A percentile compares a stretch with the other conserved stretches of the same genome.
Evolutionary conservation across 2,888 invertebrate genomes (phyloP).

Genomic region (Drosophila maculinotata): DNA sequence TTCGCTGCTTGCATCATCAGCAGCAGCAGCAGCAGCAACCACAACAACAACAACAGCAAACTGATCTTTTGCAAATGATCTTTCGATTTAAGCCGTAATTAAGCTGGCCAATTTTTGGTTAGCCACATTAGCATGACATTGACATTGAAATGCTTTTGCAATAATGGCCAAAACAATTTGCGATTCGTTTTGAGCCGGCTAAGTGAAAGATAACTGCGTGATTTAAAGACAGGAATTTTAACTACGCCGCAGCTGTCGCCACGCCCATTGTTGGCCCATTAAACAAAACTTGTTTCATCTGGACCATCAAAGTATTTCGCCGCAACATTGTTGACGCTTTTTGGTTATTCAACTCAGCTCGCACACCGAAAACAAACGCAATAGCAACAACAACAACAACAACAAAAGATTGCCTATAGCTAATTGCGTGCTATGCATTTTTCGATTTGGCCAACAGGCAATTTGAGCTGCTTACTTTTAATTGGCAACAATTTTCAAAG

Average conservation of each 20-base stretch:
- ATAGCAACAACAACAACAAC: neutral
- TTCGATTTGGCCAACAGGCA: slow-evolving; percentile 36
- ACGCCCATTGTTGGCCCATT: slow-evolving; percentile 43
- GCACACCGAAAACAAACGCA: slow-evolving; percentile 10
- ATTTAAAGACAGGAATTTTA: slow-evolving; percentile 49
- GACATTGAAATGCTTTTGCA: slow-evolving; percentile 70
- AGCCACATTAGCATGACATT: slow-evolving; percentile 60
- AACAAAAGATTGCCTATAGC: slow-evolving; percentile 25
- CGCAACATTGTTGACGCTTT: slow-evolving; percentile 42
- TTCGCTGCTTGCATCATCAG: slow-evolving; percentile 17
- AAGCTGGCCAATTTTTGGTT: slow-evolving; percentile 8
- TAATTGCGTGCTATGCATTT: slow-evolving; percentile 73
- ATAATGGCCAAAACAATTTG: neutral
- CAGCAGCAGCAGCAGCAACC: neutral
- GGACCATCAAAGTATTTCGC: slow-evolving; percentile 51
- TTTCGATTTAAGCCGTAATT: slow-evolving; percentile 19
- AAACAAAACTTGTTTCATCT: slow-evolving; percentile 53
- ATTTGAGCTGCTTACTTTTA: slow-evolving; percentile 55
- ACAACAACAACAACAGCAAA: neutral
- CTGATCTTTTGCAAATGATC: neutral
- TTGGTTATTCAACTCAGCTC: slow-evolving; percentile 70
- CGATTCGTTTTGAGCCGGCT: slow-evolving; percentile 25
- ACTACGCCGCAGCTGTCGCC: slow-evolving; percentile 44
- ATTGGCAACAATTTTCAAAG: slow-evolving; percentile 68
- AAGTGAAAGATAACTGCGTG: slow-evolving; percentile 43